Evolutionary conservation across 2,113 vertebrate species (phyloP), one percentile per base, ranked within the genome.

Genomic region (Rhinolophus sinicus): DNA sequence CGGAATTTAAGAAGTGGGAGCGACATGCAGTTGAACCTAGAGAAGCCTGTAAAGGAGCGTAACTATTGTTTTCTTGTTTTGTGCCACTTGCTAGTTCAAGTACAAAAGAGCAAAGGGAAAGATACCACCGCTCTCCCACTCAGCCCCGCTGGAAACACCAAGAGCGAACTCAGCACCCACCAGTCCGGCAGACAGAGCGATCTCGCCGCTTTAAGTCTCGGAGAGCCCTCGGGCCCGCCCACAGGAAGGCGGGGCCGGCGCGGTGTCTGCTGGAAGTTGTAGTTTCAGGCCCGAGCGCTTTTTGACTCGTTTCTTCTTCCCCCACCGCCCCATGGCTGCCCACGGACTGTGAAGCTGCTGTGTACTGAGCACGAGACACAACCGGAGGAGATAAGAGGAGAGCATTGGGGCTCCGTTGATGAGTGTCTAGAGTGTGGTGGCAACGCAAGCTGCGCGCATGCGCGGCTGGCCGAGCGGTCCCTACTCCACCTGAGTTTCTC

Each of bases 171-270:
- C 40, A 22, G 12, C 1, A 0, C 1, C 26, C 2, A 4, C 19
- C 0, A 4, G 8, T 6, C 26, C 33, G 0, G 4, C 13, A 6
- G 2, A 8, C 0, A 0, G 9, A 3, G 0, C 1, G 7, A 1
- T 24, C 65, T 97, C 70, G 94, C 97, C 94, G 95, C 90, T 98
- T 98, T 98, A 98, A 98, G 88, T 8, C 2, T 1, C 4, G 0
- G 0, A 28, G 16, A 3, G 4, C 22, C 12, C 30, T 13, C 1
- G 64, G 73, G 2, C 40, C 70, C 50, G 81, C 92, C 95, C 73
- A 67, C 7, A 14, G 40, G 30, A 1, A 11, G 85, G 95, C 65
- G 54, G 33, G 38, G 67, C 30, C 4, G 0, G 44, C 35, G 90
- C 72, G 40, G 8, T 22, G 10, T 12, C 93, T 78, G 4, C 77